These are phyloP conservation scores for Neodontobutis hainanensis DNA, from an alignment of 2,113 vertebrate genomes.

Conservation along the genomic window DNA sequence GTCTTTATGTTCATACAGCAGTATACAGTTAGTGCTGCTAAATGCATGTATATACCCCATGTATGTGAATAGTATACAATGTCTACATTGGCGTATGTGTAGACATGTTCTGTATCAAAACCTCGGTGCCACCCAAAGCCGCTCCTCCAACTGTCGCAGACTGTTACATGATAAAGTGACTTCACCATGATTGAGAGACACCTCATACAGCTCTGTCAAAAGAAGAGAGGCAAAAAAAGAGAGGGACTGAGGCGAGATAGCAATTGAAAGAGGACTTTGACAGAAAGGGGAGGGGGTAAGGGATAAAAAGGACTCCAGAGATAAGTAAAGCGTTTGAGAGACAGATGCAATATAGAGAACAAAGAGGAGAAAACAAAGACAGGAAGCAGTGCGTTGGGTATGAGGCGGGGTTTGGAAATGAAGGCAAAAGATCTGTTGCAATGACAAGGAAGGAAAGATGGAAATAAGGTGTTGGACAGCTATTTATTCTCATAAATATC, in stretches of 20 bases:
- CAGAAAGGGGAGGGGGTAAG: neutral
- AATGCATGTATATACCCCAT: too few relatives aligned
- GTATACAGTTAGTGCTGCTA: too few relatives aligned
- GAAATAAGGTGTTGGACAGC: slow-evolving; percentile 55
- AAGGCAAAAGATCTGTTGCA: slow-evolving; percentile 50
- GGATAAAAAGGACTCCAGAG: slow-evolving; percentile 64
- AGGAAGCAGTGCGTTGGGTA: neutral
- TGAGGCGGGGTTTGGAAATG: slow-evolving; percentile 33
- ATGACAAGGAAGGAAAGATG: slow-evolving; percentile 51
- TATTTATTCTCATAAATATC: slow-evolving; percentile 71
- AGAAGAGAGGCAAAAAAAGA: slow-evolving; percentile 44
- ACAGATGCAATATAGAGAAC: slow-evolving; percentile 73
- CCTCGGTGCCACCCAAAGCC: slow-evolving; percentile 6
- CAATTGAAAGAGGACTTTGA: slow-evolving; percentile 23
- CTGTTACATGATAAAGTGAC: slow-evolving; percentile 52
- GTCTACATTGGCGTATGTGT: neutral
- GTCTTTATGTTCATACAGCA: too few relatives aligned
- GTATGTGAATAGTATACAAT: neutral
- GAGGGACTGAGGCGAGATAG: slow-evolving; percentile 38
- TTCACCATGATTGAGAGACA: slow-evolving; percentile 57
- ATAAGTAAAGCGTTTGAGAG: slow-evolving; percentile 71
- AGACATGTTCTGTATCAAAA: slow-evolving; percentile 11
- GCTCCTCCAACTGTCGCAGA: slow-evolving; percentile 5
- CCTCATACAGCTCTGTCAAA: slow-evolving; percentile 58
- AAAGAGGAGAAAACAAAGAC: slow-evolving; percentile 34